Evolutionary conservation across 2,888 invertebrate genomes (phyloP).

Genomic region (Eulithis prunata): DNA sequence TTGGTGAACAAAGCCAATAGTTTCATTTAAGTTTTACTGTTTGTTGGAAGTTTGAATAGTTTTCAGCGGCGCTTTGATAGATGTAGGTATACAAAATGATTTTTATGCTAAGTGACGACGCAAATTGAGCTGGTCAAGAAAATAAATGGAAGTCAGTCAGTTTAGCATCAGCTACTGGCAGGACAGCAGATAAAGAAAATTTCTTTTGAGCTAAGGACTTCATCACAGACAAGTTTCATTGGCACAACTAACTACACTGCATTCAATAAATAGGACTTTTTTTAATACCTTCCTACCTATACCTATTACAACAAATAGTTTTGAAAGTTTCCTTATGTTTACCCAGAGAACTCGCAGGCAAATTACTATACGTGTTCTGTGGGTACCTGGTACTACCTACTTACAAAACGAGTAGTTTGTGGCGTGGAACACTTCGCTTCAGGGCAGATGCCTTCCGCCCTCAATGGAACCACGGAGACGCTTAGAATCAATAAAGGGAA

Average conservation of each 20-base stretch:
- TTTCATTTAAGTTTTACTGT: constrained; percentile 65
- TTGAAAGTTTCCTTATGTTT: too few relatives aligned
- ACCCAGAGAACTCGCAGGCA: too few relatives aligned
- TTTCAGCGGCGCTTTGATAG: constrained; percentile 14
- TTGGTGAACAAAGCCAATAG: constrained; percentile 42
- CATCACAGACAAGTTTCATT: too few relatives aligned
- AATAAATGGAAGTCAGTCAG: not conserved
- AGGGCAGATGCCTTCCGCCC: constrained; percentile 46
- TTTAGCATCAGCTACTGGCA: not conserved
- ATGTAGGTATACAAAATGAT: not conserved
- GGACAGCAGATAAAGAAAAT: not conserved
- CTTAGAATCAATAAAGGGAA: constrained; percentile 40
- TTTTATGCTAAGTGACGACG: not conserved
- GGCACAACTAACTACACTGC: too few relatives aligned
- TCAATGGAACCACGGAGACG: constrained; percentile 42
- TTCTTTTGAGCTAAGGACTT: not conserved
- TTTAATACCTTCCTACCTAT: too few relatives aligned
- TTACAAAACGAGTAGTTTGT: constrained; percentile 55
- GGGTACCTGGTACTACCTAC: constrained; percentile 28
- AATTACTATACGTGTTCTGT: constrained; percentile 8
- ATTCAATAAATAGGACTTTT: too few relatives aligned
- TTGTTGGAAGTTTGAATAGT: constrained; percentile 42
- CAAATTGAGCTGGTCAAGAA: not conserved
- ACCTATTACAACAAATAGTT: too few relatives aligned
- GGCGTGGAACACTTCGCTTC: constrained; percentile 54